Percentiles rank a stretch among this genome's conserved stretches.
phyloP scores from a whole-genome alignment of 2,113 vertebrate genomes.

The Melanostigma gelatinosum region DNA sequence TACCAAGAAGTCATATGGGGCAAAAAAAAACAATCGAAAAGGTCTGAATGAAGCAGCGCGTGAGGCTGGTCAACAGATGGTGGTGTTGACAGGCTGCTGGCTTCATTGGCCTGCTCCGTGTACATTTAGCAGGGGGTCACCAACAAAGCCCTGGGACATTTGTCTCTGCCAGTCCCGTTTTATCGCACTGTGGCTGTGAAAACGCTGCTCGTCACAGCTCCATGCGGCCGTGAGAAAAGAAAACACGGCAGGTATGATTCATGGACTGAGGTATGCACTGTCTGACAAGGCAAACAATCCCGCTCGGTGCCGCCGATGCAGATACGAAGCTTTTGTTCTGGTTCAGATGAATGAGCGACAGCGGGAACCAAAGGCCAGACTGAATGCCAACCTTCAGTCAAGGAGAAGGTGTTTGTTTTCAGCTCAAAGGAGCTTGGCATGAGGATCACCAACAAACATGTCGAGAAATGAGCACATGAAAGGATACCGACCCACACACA shows the following conservation, averaged over 20 bases:
- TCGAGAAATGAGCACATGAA: constrained; percentile 22
- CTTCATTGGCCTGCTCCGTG: constrained; percentile 50
- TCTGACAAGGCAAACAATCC: constrained; percentile 46
- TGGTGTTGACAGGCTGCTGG: constrained; percentile 45
- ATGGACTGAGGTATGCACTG: constrained; percentile 23
- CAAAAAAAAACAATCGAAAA: background rate
- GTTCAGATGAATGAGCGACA: constrained; percentile 34
- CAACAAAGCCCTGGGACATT: constrained; percentile 56
- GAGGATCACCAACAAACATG: constrained; percentile 41
- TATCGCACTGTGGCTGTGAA: constrained; percentile 47
- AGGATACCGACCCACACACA: background rate
- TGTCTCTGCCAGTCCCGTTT: constrained; percentile 51
- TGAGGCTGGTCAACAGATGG: constrained; percentile 71
- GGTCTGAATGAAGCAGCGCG: constrained; percentile 22
- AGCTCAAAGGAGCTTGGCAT: constrained; percentile 42
- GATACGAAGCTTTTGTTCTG: constrained; percentile 41
- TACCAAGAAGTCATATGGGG: background rate
- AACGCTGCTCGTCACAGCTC: constrained; percentile 48
- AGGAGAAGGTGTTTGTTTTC: constrained; percentile 29
- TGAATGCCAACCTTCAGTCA: constrained; percentile 53
- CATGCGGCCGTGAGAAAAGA: constrained; percentile 28
- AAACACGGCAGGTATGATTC: constrained; percentile 35
- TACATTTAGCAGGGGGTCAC: constrained; percentile 60
- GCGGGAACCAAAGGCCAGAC: constrained; percentile 48
- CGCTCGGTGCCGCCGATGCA: constrained; percentile 9